Evolutionary conservation across 2,113 vertebrate species (phyloP).

Genomic region (Suncus etruscus): DNA sequence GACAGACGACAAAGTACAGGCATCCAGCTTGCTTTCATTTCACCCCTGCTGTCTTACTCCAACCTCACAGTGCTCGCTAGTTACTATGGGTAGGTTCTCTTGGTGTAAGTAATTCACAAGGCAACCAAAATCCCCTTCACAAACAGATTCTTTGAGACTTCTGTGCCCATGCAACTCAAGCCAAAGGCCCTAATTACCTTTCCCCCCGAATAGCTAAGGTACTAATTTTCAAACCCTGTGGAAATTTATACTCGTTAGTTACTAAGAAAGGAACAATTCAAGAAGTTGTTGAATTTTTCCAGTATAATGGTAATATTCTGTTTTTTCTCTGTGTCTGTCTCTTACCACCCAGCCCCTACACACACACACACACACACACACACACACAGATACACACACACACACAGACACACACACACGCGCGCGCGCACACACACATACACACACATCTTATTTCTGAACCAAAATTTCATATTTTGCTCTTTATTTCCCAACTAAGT

Average conservation of each 20-base stretch:
- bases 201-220: not conserved
- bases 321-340: too few relatives aligned
- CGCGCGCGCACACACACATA: too few relatives aligned
- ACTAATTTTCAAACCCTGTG: not conserved
- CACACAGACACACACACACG: too few relatives aligned
- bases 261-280: too few relatives aligned
- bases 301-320: too few relatives aligned
- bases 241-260: not conserved
- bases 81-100: not conserved
- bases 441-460: too few relatives aligned
- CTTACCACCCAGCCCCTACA: too few relatives aligned
- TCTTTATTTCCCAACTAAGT: not conserved
- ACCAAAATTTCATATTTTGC: too few relatives aligned
- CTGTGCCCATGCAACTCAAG: not conserved
- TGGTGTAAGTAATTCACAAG: not conserved
- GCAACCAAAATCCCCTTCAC: not conserved
- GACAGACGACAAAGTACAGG: not conserved
- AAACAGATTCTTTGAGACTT: not conserved
- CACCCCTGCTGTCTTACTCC: not conserved
- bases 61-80: not conserved
- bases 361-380: too few relatives aligned
- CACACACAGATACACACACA: too few relatives aligned
- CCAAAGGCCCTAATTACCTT: not conserved
- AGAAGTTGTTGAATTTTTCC: too few relatives aligned
- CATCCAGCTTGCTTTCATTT: not conserved